A percentile compares a stretch with the other conserved stretches of the same genome.
These are phyloP conservation scores for Drosophila parabipectinata DNA, from an alignment of 1,140 invertebrate genomes.

Conservation along the genomic window DNA sequence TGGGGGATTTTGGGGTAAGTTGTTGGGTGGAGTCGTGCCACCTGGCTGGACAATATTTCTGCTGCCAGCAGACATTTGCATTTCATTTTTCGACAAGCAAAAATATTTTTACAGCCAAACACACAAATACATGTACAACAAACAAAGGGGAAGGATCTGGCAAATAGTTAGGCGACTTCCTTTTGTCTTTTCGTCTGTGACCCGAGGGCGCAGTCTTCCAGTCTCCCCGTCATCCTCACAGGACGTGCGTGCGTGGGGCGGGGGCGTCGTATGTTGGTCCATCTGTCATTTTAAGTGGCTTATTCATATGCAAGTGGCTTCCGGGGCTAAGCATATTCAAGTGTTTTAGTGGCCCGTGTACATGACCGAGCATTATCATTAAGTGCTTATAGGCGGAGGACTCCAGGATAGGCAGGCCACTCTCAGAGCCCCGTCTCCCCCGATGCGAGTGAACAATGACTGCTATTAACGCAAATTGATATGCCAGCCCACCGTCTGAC, in stretches of 20 bases:
- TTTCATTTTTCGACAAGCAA: slow-evolving; percentile 78
- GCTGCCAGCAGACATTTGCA: slow-evolving; percentile 70
- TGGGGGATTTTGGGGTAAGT: slow-evolving; percentile 5
- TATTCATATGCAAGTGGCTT: slow-evolving; percentile 83
- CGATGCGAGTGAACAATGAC: slow-evolving; percentile 64
- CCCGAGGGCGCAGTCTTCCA: slow-evolving; percentile 37
- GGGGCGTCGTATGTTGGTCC: slow-evolving; percentile 48
- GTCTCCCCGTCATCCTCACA: not conserved
- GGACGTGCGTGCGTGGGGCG: slow-evolving; percentile 16
- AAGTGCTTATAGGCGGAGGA: slow-evolving; percentile 78
- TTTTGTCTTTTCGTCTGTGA: slow-evolving; percentile 68
- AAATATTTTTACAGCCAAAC: slow-evolving; percentile 59
- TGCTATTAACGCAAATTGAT: slow-evolving; percentile 82
- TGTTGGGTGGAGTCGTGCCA: slow-evolving; percentile 42
- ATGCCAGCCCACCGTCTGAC: slow-evolving; percentile 32
- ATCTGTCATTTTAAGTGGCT: slow-evolving; percentile 82
- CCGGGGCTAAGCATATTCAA: slow-evolving; percentile 82
- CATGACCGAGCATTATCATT: slow-evolving; percentile 81
- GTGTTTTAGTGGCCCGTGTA: slow-evolving; percentile 81
- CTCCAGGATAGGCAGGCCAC: not conserved
- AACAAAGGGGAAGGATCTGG: slow-evolving; percentile 42
- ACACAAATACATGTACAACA: slow-evolving; percentile 27
- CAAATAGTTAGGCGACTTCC: slow-evolving; percentile 77
- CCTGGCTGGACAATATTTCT: slow-evolving; percentile 61
- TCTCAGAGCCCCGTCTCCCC: not conserved